A percentile compares a stretch with the other conserved stretches of the same genome.
These are phyloP conservation scores for Luehdorfia chinensis DNA, from an alignment of 1,140 invertebrate species.

Conservation along the genomic window DNA sequence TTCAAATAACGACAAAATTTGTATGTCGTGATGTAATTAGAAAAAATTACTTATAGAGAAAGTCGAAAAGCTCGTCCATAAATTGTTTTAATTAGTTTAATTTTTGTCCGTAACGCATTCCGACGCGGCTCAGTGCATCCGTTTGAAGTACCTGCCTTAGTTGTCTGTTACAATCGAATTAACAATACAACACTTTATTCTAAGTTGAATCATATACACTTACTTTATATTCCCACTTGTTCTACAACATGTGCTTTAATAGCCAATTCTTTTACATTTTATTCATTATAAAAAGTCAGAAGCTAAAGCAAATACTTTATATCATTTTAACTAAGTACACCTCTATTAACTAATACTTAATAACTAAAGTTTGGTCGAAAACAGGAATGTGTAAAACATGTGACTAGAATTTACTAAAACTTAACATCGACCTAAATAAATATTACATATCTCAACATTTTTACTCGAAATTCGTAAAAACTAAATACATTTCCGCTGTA, in stretches of 20 bases:
- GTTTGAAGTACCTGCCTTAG: not conserved
- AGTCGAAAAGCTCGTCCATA: conserved; percentile 43
- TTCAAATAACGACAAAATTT: no score
- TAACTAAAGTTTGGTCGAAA: conserved; percentile 69
- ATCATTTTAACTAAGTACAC: conserved; percentile 30
- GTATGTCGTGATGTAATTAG: no score
- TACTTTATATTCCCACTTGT: conserved; percentile 1
- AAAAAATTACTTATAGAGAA: no score
- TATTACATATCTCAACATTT: conserved; percentile 63
- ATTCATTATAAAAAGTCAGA: not conserved
- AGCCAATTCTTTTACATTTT: no score
- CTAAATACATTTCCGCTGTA: conserved; percentile 41
- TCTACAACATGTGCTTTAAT: no score
- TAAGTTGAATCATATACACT: conserved; percentile 4
- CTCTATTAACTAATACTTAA: conserved; percentile 30
- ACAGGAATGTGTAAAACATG: conserved; percentile 73
- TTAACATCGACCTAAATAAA: conserved; percentile 72
- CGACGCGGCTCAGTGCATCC: conserved; percentile 27
- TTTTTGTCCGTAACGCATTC: conserved; percentile 47
- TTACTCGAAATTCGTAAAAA: conserved; percentile 39
- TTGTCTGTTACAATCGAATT: not conserved
- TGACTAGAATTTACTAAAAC: conserved; percentile 76
- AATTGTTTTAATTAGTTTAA: conserved; percentile 64
- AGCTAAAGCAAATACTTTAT: conserved; percentile 6
- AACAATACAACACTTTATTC: conserved; percentile 5